These are phyloP conservation scores for Alectoris magna DNA, from an alignment of 2,797 vertebrate species.

Conservation along the genomic window DNA sequence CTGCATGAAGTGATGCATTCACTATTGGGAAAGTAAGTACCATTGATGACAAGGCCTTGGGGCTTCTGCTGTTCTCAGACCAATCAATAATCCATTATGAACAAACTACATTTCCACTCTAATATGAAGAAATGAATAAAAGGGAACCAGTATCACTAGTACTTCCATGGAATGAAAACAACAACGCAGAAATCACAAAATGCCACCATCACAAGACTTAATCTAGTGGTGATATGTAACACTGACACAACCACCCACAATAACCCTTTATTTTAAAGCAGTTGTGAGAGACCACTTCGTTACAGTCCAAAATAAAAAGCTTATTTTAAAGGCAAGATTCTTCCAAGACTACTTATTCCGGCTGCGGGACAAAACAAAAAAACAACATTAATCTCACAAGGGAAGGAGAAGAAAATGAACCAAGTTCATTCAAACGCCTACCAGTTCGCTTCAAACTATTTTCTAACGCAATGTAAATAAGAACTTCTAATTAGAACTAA, in stretches of 20 bases:
- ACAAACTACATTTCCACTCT: conserved; percentile 88
- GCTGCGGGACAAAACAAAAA: not conserved
- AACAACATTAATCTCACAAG: conserved; percentile 15
- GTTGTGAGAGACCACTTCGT: not conserved
- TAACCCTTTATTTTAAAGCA: conserved; percentile 8
- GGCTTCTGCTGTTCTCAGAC: conserved; percentile 86
- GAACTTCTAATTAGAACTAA: not conserved
- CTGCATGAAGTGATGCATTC: conserved; percentile 91
- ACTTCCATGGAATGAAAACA: conserved; percentile 51
- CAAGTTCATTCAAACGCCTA: not conserved
- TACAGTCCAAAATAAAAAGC: not conserved
- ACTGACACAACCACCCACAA: conserved; percentile 43
- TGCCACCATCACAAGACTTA: conserved; percentile 35
- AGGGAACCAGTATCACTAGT: conserved; percentile 79
- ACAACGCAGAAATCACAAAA: conserved; percentile 53
- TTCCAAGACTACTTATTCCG: conserved; percentile 38
- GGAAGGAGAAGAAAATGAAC: conserved; percentile 3
- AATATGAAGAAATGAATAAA: conserved; percentile 81
- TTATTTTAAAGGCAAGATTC: not conserved
- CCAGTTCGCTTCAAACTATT: not conserved
- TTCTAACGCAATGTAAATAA: not conserved
- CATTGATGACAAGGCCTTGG: conserved; percentile 86
- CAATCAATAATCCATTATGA: conserved; percentile 98
- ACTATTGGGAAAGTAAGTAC: conserved; percentile 83
- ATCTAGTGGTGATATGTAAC: conserved; percentile 27